These are phyloP conservation scores for Nesoenas mayeri DNA, from an alignment of 2,113 vertebrate species.

Conservation along the genomic window DNA sequence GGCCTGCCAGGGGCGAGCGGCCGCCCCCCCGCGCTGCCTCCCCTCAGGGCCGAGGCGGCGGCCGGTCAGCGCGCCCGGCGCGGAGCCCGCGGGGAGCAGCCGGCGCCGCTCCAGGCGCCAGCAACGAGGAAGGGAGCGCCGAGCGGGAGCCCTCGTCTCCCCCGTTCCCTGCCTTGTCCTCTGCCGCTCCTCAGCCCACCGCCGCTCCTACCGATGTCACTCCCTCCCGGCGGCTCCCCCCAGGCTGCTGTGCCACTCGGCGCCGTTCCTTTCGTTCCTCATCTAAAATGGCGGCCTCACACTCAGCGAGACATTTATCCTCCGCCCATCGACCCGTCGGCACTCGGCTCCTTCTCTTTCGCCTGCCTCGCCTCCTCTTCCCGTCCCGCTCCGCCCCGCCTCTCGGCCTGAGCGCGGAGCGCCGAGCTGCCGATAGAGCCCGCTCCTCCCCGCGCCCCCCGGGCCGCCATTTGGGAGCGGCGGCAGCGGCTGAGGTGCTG, in stretches of 20 bases:
- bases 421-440: background rate
- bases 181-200: background rate
- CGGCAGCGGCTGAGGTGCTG: fast-evolving
- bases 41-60: background rate
- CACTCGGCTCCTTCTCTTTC: background rate
- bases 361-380: background rate
- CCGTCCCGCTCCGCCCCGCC: background rate
- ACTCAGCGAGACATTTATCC: conserved; percentile 55
- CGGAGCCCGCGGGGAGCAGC: background rate
- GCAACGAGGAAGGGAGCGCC: background rate
- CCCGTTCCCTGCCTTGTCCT: background rate
- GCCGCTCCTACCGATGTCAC: background rate
- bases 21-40: background rate
- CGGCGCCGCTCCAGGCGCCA: background rate
- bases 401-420: background rate
- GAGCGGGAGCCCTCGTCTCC: background rate
- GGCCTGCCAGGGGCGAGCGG: background rate
- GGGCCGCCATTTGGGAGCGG: background rate
- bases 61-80: background rate
- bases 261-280: conserved; percentile 6
- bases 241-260: background rate
- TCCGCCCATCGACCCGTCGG: background rate
- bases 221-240: background rate
- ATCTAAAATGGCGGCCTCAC: conserved; percentile 56
- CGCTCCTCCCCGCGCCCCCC: background rate